Conservation (phyloP, 2,888 invertebrate species). For the Plutella xylostella region DNA sequence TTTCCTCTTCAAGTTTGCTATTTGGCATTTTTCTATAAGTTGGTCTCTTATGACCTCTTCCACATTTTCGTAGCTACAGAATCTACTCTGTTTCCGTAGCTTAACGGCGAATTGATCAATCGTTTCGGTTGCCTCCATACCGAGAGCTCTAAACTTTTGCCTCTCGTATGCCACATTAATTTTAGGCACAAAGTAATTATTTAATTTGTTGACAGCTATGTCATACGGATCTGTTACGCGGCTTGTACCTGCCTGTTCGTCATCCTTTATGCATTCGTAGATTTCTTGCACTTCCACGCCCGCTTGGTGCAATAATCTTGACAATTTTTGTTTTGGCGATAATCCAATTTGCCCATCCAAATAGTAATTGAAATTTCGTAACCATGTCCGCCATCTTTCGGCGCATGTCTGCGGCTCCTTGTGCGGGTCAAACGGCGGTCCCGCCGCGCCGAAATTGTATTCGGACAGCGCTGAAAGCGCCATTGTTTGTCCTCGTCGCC, state of each 20-base stretch:
- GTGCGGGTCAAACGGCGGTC: too few species aligned
- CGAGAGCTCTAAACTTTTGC: not conserved
- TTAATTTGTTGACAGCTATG: not conserved
- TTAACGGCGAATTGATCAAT: not conserved
- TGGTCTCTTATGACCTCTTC: slow-evolving; percentile 8
- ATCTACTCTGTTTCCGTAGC: not conserved
- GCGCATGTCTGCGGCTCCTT: not conserved
- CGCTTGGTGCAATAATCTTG: not conserved
- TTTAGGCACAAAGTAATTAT: not conserved
- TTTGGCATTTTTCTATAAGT: slow-evolving; percentile 7
- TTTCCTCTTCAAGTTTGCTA: slow-evolving; percentile 8
- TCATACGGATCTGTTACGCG: too few species aligned
- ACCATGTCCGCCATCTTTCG: not conserved
- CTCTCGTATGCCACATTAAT: not conserved
- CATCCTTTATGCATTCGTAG: not conserved
- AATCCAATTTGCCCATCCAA: not conserved
- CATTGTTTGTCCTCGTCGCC: too few species aligned
- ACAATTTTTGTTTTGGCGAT: not conserved
- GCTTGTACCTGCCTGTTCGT: not conserved
- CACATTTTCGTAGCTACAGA: not conserved
- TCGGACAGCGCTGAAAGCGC: too few species aligned
- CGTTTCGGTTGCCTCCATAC: not conserved
- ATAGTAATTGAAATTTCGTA: not conserved
- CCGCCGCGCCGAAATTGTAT: too few species aligned
- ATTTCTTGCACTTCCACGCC: not conserved